Percentiles rank a stretch among this genome's conserved stretches.
Conservation (phyloP, 2,888 invertebrate genomes). For the Balanococcus diminutus region DNA sequence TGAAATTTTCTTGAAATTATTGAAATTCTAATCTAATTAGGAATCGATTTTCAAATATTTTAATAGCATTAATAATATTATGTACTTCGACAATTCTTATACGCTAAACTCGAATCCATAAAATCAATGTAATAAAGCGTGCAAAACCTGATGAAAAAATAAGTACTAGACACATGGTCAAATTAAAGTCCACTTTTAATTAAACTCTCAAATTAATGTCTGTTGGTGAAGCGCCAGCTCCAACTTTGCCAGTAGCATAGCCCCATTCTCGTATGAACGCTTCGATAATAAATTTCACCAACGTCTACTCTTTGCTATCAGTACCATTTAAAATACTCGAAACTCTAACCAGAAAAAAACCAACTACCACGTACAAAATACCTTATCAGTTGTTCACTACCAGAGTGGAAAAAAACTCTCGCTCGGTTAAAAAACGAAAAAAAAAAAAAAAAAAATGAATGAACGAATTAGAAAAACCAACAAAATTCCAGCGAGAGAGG, state of each 20-base stretch:
- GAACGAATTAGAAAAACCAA: conserved; percentile 2
- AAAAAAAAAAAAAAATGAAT: background rate
- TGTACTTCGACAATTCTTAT: too few relatives aligned
- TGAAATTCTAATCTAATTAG: too few relatives aligned
- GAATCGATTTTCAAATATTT: too few relatives aligned
- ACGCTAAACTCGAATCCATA: background rate
- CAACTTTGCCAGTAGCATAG: background rate
- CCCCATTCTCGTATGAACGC: background rate
- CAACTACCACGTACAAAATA: background rate
- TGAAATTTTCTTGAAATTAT: too few relatives aligned
- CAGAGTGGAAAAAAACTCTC: background rate
- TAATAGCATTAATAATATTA: too few relatives aligned
- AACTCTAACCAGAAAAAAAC: background rate
- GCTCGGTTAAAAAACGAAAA: background rate
- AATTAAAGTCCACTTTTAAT: conserved; percentile 21
- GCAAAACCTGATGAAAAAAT: background rate
- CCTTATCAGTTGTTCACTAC: background rate
- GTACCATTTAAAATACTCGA: conserved; percentile 1
- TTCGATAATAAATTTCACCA: conserved; percentile 7
- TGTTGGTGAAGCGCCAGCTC: background rate
- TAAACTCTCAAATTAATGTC: background rate
- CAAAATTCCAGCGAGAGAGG: background rate
- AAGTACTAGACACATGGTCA: background rate
- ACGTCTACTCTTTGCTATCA: background rate
- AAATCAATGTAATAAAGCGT: background rate